Percentiles rank a stretch among this genome's conserved stretches.
These are phyloP conservation scores for Pseudorhombus dupliciocellatus DNA, from an alignment of 2,113 vertebrate species.

Conservation along the genomic window DNA sequence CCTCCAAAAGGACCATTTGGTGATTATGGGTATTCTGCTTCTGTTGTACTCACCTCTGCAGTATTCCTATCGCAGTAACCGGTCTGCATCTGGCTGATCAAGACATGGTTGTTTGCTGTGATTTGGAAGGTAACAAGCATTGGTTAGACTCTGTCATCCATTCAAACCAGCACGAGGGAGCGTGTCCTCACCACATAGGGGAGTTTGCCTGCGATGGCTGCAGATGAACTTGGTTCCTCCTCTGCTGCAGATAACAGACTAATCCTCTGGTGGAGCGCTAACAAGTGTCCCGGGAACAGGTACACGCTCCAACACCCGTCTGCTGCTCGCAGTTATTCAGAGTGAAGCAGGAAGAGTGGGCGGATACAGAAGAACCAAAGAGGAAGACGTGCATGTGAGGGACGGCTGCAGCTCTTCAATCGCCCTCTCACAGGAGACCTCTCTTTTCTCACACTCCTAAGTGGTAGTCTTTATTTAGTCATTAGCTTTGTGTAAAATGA, in stretches of 20 bases:
- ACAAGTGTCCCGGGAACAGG: conserved; percentile 47
- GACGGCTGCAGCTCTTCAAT: conserved; percentile 40
- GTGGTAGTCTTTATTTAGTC: conserved; percentile 72
- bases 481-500: conserved; percentile 75
- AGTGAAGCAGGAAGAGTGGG: conserved; percentile 8
- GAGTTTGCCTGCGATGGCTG: conserved; percentile 43
- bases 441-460: conserved; percentile 52
- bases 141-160: conserved; percentile 21
- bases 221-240: conserved; percentile 42
- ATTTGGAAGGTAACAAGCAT: not conserved
- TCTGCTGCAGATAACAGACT: conserved; percentile 37
- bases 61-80: no score
- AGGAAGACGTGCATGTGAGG: conserved; percentile 22
- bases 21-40: not conserved
- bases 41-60: not conserved
- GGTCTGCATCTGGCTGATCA: not conserved
- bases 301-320: conserved; percentile 22
- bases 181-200: not conserved
- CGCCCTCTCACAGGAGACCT: conserved; percentile 22
- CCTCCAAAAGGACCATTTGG: no score
- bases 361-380: conserved; percentile 21
- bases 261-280: conserved; percentile 39
- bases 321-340: not conserved
- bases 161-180: conserved; percentile 1
- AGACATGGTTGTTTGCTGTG: not conserved